phyloP scores from a whole-genome alignment of 2,888 invertebrate species.

The Deroplatys truncata region DNA sequence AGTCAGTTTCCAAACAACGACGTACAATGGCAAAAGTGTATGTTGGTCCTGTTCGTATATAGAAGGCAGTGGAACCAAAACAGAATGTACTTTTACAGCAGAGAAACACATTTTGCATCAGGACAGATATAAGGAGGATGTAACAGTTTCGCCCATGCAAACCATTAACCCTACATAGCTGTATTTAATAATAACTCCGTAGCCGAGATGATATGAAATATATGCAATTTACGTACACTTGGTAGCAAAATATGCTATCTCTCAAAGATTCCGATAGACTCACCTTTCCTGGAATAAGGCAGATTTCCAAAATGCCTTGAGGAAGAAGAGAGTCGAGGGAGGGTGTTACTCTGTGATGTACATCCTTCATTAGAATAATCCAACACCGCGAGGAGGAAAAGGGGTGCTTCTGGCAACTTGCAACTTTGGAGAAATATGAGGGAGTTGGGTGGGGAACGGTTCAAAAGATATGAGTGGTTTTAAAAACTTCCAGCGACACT shows the following conservation, averaged over 20 bases:
- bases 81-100: too few relatives aligned
- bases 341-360: background rate
- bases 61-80: too few relatives aligned
- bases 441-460: background rate
- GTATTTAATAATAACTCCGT: too few relatives aligned
- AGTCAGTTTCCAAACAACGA: too few relatives aligned
- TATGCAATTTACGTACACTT: background rate
- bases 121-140: too few relatives aligned
- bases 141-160: too few relatives aligned
- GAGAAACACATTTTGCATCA: too few relatives aligned
- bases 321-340: background rate
- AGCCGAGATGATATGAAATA: background rate
- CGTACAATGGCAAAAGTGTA: too few relatives aligned
- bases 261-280: background rate
- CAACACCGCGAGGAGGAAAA: background rate
- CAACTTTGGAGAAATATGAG: slow-evolving; percentile 11
- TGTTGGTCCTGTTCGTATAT: too few relatives aligned
- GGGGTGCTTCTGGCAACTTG: background rate
- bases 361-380: background rate
- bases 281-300: background rate
- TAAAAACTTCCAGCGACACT: slow-evolving; percentile 22
- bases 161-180: too few relatives aligned
- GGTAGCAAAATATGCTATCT: background rate
- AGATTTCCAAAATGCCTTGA: background rate
- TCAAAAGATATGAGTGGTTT: slow-evolving; percentile 20